Conservation (phyloP, 2,888 invertebrate species). For the Resseliella maxima region DNA sequence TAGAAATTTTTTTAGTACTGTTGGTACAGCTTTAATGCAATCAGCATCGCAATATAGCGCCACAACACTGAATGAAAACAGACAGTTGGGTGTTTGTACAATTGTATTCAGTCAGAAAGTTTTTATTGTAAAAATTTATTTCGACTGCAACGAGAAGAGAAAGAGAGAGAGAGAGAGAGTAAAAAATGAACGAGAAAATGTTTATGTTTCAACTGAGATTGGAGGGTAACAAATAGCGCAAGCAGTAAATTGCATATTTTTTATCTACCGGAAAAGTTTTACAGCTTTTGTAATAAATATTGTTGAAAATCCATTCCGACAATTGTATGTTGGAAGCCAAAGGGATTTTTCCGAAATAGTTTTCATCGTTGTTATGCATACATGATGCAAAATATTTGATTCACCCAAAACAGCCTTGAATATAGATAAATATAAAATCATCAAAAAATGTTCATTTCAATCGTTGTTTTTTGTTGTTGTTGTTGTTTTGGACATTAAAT, state of each 20-base stretch:
- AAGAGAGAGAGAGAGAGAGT: too few relatives aligned
- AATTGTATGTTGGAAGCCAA: background rate
- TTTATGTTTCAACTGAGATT: background rate
- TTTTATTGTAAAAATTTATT: constrained; percentile 7
- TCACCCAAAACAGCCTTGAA: background rate
- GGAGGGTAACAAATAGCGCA: background rate
- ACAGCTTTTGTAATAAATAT: background rate
- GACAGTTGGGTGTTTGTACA: background rate
- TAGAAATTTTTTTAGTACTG: background rate
- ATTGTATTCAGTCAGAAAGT: background rate
- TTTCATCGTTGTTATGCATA: background rate
- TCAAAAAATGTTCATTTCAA: too few relatives aligned
- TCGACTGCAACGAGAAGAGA: background rate
- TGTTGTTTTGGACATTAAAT: background rate
- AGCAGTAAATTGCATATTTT: background rate
- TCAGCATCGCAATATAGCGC: background rate
- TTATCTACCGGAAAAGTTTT: constrained; percentile 3
- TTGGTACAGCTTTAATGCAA: background rate
- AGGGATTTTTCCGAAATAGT: background rate
- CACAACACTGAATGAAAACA: background rate
- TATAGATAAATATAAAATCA: too few relatives aligned
- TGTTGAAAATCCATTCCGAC: background rate
- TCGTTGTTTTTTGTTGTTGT: too few relatives aligned
- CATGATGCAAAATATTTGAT: background rate
- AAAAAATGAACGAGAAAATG: too few relatives aligned